phyloP scores from a whole-genome alignment of 2,113 vertebrate genomes.

The Notechis scutatus region DNA sequence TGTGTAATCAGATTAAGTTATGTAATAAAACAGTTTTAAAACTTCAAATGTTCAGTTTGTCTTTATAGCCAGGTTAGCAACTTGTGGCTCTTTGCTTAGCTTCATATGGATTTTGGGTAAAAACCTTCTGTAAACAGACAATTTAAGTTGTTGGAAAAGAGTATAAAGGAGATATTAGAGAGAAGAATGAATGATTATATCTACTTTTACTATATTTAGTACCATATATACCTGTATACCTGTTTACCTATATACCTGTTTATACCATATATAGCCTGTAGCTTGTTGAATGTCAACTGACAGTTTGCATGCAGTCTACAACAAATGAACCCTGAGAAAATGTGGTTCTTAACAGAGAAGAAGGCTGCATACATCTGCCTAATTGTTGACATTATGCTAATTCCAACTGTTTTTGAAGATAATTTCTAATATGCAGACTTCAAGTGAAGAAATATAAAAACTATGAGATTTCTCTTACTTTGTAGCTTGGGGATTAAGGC shows the following conservation, averaged over 20 bases:
- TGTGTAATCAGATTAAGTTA: not conserved
- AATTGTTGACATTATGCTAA: not conserved
- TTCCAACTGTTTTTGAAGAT: conserved; percentile 55
- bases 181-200: not conserved
- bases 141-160: not conserved
- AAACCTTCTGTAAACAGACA: not conserved
- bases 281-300: not conserved
- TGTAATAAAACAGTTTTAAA: not conserved
- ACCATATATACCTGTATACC: no score
- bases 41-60: not conserved
- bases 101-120: not conserved
- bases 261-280: not conserved
- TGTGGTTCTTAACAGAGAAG: not conserved
- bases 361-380: not conserved
- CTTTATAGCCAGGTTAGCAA: not conserved
- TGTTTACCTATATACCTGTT: no score
- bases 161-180: not conserved
- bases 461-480: conserved; percentile 1
- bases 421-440: conserved; percentile 63
- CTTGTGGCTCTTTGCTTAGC: not conserved
- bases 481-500: conserved; percentile 3
- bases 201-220: not conserved
- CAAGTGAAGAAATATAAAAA: conserved; percentile 55
- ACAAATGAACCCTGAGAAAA: not conserved
- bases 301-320: not conserved